These are phyloP conservation scores for Ciconia nigra DNA, from an alignment of 2,797 vertebrate species.

Conservation along the genomic window DNA sequence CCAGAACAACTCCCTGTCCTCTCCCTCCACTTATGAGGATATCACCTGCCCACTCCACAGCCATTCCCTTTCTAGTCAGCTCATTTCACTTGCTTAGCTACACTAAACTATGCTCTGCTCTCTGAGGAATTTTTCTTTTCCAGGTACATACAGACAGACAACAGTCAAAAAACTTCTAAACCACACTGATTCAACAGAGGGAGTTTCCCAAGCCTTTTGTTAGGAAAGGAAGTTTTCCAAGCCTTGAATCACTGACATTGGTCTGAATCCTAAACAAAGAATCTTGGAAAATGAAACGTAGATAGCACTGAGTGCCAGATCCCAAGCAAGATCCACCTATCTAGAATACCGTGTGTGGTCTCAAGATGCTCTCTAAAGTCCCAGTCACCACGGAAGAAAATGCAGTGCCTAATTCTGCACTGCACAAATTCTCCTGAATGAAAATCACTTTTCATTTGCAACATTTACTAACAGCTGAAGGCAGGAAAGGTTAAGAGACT, in stretches of 20 bases:
- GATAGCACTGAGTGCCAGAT: neutral
- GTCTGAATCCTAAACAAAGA: neutral
- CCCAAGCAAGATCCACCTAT: neutral
- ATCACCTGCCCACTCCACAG: neutral
- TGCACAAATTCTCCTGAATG: neutral
- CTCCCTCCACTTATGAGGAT: neutral
- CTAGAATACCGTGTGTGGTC: neutral
- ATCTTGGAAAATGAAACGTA: neutral
- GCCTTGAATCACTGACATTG: neutral
- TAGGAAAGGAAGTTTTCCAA: neutral
- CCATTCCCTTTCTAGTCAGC: neutral
- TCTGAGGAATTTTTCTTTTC: neutral
- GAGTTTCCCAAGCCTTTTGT: neutral
- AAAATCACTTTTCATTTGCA: neutral
- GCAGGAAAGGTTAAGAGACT: neutral
- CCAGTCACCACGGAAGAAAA: neutral
- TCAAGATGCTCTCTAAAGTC: neutral
- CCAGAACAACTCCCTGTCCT: neutral
- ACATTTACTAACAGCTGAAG: neutral
- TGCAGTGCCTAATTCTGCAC: neutral
- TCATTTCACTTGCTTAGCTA: neutral
- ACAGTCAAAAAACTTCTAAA: neutral
- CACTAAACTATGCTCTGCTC: neutral
- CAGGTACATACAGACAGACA: neutral
- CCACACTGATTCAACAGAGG: neutral